phyloP scores from a whole-genome alignment of 2,797 vertebrate genomes.

The Eidolon dupreanum region DNA sequence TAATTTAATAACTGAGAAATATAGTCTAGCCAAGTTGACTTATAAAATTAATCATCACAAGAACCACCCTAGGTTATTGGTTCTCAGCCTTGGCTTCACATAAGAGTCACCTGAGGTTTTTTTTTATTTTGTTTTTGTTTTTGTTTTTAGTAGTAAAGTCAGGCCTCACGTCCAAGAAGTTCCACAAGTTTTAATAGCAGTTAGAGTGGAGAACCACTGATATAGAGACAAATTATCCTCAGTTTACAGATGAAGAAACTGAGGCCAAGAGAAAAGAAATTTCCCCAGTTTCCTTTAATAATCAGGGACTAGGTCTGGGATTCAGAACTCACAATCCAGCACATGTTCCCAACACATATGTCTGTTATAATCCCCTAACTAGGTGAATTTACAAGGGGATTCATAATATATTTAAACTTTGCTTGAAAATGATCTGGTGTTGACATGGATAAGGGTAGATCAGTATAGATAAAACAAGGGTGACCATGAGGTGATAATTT shows the following conservation, averaged over 20 bases:
- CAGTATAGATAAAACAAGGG: neutral
- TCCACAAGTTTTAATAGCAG: neutral
- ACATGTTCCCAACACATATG: neutral
- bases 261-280: neutral
- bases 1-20: neutral
- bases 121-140: neutral
- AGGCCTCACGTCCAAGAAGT: neutral
- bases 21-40: neutral
- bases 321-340: neutral
- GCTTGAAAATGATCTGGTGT: constrained; percentile 10
- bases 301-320: neutral
- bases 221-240: neutral
- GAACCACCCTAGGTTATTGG: neutral
- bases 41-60: neutral
- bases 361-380: neutral
- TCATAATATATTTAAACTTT: constrained; percentile 3
- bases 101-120: neutral
- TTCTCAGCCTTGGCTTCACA: neutral
- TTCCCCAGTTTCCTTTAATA: neutral
- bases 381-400: constrained; percentile 6
- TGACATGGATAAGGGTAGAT: neutral
- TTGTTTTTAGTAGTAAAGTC: neutral
- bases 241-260: constrained; percentile 33
- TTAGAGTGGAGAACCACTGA: neutral
- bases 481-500: neutral